Evolutionary conservation across 2,888 invertebrate genomes (phyloP), one percentile per base, ranked within the genome.

Genomic region (Melikaiella ostensackeni): DNA sequence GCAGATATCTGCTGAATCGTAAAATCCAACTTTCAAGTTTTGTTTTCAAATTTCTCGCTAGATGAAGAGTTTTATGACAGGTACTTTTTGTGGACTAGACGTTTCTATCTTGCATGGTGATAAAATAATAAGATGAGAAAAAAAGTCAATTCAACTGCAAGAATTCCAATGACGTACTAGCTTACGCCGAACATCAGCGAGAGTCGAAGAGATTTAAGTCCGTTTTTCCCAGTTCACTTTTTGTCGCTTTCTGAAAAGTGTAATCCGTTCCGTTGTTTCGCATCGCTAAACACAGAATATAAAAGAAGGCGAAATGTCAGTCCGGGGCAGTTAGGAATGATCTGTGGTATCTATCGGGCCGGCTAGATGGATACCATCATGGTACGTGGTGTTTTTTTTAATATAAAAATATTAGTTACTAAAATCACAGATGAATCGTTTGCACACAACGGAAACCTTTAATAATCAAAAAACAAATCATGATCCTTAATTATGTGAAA

Each of bases 191-290:
- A 74, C 82, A 84, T 80, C 86, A 81, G 84, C 78, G 85, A 86
- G 83, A 85, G 84, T 82, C 77, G 83, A 84, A 82, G 83, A 87
- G 85, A 88, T 88, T 88, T 85, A 84, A 84, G 82, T 84, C 84
- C 84, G 85, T 87, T 87, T 88, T 90, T 88, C 86, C 88, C 77
- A 82, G 74, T 76, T 79, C 79, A 80, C 82, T 91, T 91, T 91
- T 91, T 90, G 84, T 88, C 75, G 81, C 81, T 85, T 88, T 88
- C 89, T 91, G 90, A 88, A 91, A 91, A 89, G 88, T 85, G 82
- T 85, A 85, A 85, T 86, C 86, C 85, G 86, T 87, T 90, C 88
- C 83, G 80, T 84, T 85, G 89, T 87, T 81, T 88, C 87, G 90
- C 90, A 89, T 89, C 90, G 84, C 81, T 89, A 86, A 88, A 84